A percentile compares a stretch with the other conserved stretches of the same genome.
Conservation (phyloP, 2,797 vertebrate species). For the Bradypus variegatus region DNA sequence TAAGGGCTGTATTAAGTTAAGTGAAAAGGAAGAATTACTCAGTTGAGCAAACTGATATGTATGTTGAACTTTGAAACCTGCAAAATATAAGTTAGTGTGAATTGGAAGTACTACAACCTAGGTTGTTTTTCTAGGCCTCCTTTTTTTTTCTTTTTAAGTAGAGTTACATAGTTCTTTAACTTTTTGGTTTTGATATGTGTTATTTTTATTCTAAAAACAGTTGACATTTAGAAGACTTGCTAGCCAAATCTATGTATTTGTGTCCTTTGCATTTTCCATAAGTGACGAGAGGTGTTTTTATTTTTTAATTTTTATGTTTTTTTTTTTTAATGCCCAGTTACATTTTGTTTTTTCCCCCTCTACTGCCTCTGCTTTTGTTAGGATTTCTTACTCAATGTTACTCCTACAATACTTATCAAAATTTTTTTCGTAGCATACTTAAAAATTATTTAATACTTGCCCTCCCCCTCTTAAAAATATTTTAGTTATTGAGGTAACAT, state of each 20-base stretch:
- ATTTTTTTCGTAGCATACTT: not conserved
- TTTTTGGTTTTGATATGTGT: constrained; percentile 10
- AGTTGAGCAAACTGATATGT: constrained; percentile 31
- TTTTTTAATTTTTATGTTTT: not conserved
- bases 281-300: not conserved
- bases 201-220: not conserved
- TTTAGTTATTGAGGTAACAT: no score
- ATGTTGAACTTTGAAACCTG: constrained; percentile 43
- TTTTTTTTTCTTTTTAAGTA: not conserved
- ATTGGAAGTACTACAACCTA: not conserved
- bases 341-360: not conserved
- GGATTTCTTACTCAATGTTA: not conserved
- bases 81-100: constrained; percentile 14
- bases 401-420: not conserved
- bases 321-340: not conserved
- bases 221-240: not conserved
- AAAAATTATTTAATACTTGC: constrained; percentile 19
- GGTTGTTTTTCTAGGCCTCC: not conserved
- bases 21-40: constrained; percentile 35
- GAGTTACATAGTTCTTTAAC: not conserved
- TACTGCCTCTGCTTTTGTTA: not conserved
- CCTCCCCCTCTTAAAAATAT: no score
- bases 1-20: constrained; percentile 32
- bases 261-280: not conserved
- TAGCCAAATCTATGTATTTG: not conserved